Evolutionary conservation across 2,888 invertebrate genomes (phyloP).

Genomic region (Creontiades dilutus): DNA sequence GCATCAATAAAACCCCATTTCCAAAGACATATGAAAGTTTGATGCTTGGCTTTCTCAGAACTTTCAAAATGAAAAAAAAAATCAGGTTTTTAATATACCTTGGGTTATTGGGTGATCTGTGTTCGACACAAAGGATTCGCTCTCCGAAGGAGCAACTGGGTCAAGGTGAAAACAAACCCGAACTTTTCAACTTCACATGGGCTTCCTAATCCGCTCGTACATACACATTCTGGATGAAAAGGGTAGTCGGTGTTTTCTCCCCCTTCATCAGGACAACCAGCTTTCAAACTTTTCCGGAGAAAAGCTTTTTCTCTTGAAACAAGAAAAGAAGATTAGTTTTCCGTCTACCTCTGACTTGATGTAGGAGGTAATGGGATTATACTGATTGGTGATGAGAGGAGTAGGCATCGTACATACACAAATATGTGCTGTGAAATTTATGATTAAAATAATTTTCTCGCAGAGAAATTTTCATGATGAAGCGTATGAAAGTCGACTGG

Average conservation of each 20-base stretch:
- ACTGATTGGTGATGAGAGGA: too few species aligned
- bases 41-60: background rate
- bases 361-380: too few species aligned
- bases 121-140: background rate
- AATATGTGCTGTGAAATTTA: too few species aligned
- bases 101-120: background rate
- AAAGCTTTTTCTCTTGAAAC: background rate
- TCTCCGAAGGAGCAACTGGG: background rate
- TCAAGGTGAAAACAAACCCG: constrained; percentile 2
- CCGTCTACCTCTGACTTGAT: too few species aligned
- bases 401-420: too few species aligned
- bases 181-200: background rate
- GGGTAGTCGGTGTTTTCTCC: background rate
- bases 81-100: background rate
- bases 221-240: background rate
- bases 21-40: background rate
- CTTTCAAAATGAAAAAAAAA: background rate
- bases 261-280: constrained; percentile 2
- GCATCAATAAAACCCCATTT: background rate
- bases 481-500: too few species aligned
- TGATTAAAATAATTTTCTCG: too few species aligned
- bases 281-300: background rate
- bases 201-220: constrained; percentile 5
- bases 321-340: too few species aligned
- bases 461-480: too few species aligned